Evolutionary conservation across 2,113 vertebrate species (phyloP).

Genomic region (Crotalus tigris): DNA sequence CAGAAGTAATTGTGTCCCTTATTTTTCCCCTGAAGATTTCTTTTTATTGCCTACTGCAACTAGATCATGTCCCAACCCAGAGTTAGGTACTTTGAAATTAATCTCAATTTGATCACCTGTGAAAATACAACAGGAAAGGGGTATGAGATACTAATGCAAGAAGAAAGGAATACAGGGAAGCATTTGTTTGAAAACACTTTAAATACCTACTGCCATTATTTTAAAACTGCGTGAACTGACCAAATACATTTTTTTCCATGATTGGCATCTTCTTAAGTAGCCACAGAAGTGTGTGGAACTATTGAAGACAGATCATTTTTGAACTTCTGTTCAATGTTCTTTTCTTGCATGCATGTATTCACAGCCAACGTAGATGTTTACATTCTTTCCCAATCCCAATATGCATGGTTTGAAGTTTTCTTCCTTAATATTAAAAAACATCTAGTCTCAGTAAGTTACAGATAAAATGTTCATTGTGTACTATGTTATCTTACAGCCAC

Average conservation of each 20-base stretch:
- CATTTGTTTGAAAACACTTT: not conserved
- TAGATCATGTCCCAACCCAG: conserved; percentile 45
- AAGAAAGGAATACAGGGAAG: not conserved
- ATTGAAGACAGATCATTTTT: not conserved
- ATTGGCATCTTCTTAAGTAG: not conserved
- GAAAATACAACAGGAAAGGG: conserved; percentile 37
- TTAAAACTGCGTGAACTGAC: not conserved
- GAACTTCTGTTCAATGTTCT: not conserved
- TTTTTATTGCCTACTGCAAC: conserved; percentile 53
- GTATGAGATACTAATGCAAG: not conserved
- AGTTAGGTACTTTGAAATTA: conserved; percentile 49
- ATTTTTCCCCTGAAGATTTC: conserved; percentile 50
- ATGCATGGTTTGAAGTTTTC: not conserved
- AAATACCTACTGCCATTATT: not conserved
- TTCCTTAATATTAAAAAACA: not conserved
- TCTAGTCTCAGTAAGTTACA: not conserved
- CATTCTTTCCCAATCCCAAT: not conserved
- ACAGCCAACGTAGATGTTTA: not conserved
- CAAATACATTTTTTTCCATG: not conserved
- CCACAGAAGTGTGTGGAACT: not conserved
- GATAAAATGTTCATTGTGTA: not conserved
- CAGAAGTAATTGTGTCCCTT: conserved; percentile 35
- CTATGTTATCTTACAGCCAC: not conserved
- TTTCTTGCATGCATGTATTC: not conserved
- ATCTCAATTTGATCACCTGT: conserved; percentile 51